A percentile compares a stretch with the other conserved stretches of the same genome.
Conservation (phyloP, 2,113 vertebrate genomes). For the Grammomys surdaster region DNA sequence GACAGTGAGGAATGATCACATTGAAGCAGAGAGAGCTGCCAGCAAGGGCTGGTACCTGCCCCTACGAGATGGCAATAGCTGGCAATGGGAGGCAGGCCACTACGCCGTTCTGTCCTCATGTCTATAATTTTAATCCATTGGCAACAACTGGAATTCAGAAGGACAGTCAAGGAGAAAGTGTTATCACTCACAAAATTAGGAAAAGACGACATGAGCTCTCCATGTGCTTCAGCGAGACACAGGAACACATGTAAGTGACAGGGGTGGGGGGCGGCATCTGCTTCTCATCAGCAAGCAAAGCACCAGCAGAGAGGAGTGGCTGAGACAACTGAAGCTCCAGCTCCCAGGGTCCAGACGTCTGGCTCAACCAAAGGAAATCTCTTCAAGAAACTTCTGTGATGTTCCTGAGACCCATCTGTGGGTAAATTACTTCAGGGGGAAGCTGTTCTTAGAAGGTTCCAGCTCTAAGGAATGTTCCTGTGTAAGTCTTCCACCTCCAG, state of each 20-base stretch:
- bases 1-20: not conserved
- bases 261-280: slow-evolving; percentile 26
- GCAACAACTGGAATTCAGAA: not conserved
- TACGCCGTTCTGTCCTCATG: not conserved
- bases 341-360: not conserved
- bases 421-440: not conserved
- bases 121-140: not conserved
- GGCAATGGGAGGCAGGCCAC: not conserved
- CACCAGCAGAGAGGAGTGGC: not conserved
- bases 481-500: slow-evolving; percentile 96
- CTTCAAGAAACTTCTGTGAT: not conserved
- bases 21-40: not conserved
- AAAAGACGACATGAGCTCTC: slow-evolving; percentile 13
- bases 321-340: not conserved
- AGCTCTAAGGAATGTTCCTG: slow-evolving; percentile 85
- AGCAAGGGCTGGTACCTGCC: not conserved
- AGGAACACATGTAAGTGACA: not conserved
- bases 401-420: not conserved
- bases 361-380: not conserved
- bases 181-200: not conserved
- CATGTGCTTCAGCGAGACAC: not conserved
- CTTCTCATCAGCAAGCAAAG: slow-evolving; percentile 65
- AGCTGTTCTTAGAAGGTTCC: not conserved
- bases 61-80: not conserved
- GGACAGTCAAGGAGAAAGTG: not conserved